These are phyloP conservation scores for Leptopilina drosophilae DNA, from an alignment of 2,888 invertebrate genomes.

Conservation along the genomic window DNA sequence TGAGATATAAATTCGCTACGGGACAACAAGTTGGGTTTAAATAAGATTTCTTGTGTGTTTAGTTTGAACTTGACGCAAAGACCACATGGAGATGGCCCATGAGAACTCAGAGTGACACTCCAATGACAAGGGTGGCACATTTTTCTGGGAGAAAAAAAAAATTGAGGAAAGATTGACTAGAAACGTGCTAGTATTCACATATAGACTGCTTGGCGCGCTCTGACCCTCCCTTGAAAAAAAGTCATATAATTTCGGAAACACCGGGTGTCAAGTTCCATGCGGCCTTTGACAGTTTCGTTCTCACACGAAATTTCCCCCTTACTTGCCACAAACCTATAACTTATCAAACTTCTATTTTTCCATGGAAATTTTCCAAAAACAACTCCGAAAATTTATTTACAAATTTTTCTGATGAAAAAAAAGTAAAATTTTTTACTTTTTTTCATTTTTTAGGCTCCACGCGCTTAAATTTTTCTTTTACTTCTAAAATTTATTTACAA, in stretches of 20 bases:
- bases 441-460: no score
- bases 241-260: constrained; percentile 27
- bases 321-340: neutral
- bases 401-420: no score
- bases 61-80: constrained; percentile 34
- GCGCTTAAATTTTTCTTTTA: no score
- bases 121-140: constrained; percentile 11
- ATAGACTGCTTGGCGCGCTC: constrained; percentile 30
- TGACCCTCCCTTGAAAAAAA: constrained; percentile 11
- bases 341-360: neutral
- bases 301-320: constrained; percentile 18
- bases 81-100: constrained; percentile 32
- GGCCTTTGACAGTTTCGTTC: constrained; percentile 30
- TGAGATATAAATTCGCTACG: constrained; percentile 7
- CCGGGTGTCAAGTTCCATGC: constrained; percentile 29
- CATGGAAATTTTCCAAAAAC: no score
- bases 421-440: no score
- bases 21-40: neutral
- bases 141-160: neutral
- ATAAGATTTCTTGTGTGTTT: constrained; percentile 27
- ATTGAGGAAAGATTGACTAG: neutral
- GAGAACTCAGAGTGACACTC: neutral
- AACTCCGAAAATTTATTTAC: no score
- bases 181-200: constrained; percentile 24
- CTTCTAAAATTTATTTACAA: no score